phyloP scores from a whole-genome alignment of 2,888 invertebrate genomes.

The Melinopterus prodromus region DNA sequence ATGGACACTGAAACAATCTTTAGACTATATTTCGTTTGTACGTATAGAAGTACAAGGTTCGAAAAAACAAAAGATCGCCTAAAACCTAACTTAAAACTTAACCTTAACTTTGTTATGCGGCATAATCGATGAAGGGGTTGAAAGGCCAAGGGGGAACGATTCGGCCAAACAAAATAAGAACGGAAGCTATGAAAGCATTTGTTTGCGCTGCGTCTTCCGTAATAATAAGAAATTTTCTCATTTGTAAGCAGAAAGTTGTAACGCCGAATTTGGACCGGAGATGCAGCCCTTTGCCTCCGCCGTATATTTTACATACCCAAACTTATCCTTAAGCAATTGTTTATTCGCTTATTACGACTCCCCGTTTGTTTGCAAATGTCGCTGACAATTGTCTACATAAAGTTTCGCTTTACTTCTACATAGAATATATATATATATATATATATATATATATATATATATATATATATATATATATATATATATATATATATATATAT shows the following conservation, averaged over 20 bases:
- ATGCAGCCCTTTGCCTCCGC: not conserved
- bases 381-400: not conserved
- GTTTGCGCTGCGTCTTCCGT: not conserved
- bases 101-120: not conserved
- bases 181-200: not conserved
- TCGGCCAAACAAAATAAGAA: not conserved
- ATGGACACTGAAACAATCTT: too few species aligned
- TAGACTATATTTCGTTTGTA: not conserved
- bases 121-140: not conserved
- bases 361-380: not conserved
- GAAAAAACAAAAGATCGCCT: too few species aligned
- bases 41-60: not conserved
- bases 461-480: too few species aligned
- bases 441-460: too few species aligned
- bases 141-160: not conserved
- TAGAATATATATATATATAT: too few species aligned
- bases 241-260: conserved; percentile 4
- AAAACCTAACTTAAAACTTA: not conserved
- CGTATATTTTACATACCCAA: not conserved
- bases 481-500: too few species aligned
- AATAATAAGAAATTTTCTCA: not conserved
- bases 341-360: not conserved
- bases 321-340: conserved; percentile 4
- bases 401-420: not conserved
- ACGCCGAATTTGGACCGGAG: not conserved